Evolutionary conservation across 1,140 invertebrate genomes (phyloP), one percentile per base, ranked within the genome.

Genomic region (Platyscapa corneri): DNA sequence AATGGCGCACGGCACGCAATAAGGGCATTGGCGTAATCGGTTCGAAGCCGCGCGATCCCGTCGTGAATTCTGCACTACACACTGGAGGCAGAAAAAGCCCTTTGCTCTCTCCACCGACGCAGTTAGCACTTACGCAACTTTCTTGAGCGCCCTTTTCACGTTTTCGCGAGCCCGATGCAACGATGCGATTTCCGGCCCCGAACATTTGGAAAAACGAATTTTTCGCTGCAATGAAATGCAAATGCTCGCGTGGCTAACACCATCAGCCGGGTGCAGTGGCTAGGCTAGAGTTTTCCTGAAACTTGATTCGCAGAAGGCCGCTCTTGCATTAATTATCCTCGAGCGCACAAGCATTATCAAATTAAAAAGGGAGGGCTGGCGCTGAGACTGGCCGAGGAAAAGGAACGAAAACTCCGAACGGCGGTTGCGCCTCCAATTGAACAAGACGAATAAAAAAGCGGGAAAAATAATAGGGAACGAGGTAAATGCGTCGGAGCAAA

Each of bases 401-500:
- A 65, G 8, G 30, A n/a, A 53, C 23, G 27, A 53, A 56, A 77
- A 64, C 27, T 56, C n/a, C 53, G 30, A 46, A 75, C 32, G 32
- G 32, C 18, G 30, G 30, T 7, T 74, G 7, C 53, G 10, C 14
- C 18, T 53, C 37, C 37, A 32, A 30, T 3, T n/a, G 12, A 37
- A 46, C 27, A 78, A 39, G 23, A 37, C 27, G 53, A n/a, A 27
- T 37, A 49, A 30, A 65, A 18, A n/a, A 76, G 72, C 27, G 6
- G 30, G 23, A 53, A 53, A 86, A 82, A 56, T 77, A 82, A 65
- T 67, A 32, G 74, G 77, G 79, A 42, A 85, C 56, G 39, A 72
- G 42, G 83, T 80, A 85, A 85, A 85, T 75, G 53, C 77, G n/a
- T 82, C 53, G 42, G 37, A 67, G n/a, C 30, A 30, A 32, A 64